Base-by-base conservation (phyloP, 2,797 vertebrate species). In the Eupleurogrammus muticus region DNA sequence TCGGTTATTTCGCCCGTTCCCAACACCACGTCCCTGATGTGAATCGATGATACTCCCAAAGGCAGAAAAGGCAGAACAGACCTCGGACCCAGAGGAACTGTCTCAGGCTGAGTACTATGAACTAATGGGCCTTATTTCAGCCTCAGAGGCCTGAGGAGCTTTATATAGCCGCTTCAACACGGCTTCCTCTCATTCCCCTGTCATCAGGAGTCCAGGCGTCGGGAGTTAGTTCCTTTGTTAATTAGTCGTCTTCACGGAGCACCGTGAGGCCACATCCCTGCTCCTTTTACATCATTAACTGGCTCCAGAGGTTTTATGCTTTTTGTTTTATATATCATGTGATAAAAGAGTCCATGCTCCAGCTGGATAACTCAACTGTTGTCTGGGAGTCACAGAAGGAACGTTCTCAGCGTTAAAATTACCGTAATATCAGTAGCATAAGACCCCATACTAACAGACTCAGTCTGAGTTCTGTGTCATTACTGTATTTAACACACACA, bases 291-390 rank as follows among this genome's bases (percentile, higher is more conserved):
- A 20, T 69, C 50, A 14, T 66, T 70, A 21, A 60, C 62, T 52
- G 23, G 51, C 63, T 66, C 59, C 61, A 21, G 32, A 69, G 73
- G 44, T 67, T 63, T 65, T 73, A 59, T 0, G 0, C 9, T 66
- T 75, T 74, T 75, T 77, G 64, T 75, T 83, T 79, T 34, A 56
- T 34, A 76, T 82, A 75, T 82, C 70, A 68, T 77, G 66, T 68
- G 76, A 85, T 66, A 56, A 82, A 80, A 71, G 66, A 74, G 54
- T 77, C 51, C 40, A 68, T 83, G 50, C 77, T 89, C 21, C 91
- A 93, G 88, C 89, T 93, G 91, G 89, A 85, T 49, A 19, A 36
- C 79, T 81, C 48, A 62, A 75, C 69, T 72, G 84, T 80, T 86
- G 80, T 58, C 81, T 58, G 54, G 67, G 80, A 80, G 49, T 76